Evolutionary conservation across 2,797 vertebrate genomes (phyloP), one percentile per base, ranked within the genome.

Genomic region (Tangara arthus): DNA sequence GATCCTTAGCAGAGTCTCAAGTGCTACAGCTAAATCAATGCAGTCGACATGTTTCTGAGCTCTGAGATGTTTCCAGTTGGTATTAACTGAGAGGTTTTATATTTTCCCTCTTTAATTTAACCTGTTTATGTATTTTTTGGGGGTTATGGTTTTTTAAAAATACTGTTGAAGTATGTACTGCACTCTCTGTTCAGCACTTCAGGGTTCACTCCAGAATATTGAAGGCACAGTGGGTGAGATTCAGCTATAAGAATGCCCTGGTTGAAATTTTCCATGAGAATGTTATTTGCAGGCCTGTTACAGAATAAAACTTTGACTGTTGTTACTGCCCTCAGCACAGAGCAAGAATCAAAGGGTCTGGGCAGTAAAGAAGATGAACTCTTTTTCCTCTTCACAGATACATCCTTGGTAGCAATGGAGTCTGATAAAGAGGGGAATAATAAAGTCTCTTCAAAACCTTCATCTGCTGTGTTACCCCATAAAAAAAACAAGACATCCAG

Each of bases 401-500:
- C 75, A 1, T 94, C 91, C 61, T 93, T 96, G 82, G 94, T 90
- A 80, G 81, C 82, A 4, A 72, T 90, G 78, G 96, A 97, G 41
- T 95, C 91, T 64, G 96, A 97, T 49, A 97, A 97, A 85, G 95
- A 97, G 22, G 86, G 88, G 37, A 96, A 52, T 63, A 96, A 71
- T 68, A 95, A 96, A 30, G 49, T 34, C 15, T 89, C 93, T 88
- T 88, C 94, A 55, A 95, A 95, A 68, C 32, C 92, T 82, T 88
- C 63, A 0, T 61, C 88, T 72, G 66, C 79, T 42, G 64, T 90
- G 73, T 60, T 96, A 28, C 90, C 96, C 47, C 82, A 94, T 87
- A 97, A 97, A 64, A 97, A 97, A 88, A 1, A 12, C 1, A 97
- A 96, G 91, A 96, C 94, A 42, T 87, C 83, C 73, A 95, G 75